Percentiles rank a stretch among this genome's conserved stretches.
phyloP scores from a whole-genome alignment of 2,797 vertebrate genomes.

The Scyliorhinus canicula region DNA sequence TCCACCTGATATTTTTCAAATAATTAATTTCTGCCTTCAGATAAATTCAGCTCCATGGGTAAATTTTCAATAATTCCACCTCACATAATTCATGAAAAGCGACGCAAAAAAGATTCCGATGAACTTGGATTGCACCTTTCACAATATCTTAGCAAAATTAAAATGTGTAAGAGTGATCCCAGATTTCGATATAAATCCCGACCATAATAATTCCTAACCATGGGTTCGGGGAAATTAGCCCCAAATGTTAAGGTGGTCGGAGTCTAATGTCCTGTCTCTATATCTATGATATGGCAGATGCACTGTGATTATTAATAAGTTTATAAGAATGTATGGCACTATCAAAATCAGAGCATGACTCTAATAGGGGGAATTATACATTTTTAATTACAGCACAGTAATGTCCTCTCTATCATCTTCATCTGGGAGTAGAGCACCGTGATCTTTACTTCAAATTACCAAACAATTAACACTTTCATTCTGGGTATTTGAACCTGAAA shows the following conservation, averaged over 20 bases:
- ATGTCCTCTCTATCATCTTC: neutral
- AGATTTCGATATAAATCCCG: no score
- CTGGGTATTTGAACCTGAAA: neutral
- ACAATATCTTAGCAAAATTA: neutral
- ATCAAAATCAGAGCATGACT: conserved; percentile 11
- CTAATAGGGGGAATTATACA: neutral
- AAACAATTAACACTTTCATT: neutral
- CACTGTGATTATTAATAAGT: conserved; percentile 19
- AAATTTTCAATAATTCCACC: neutral
- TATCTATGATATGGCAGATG: neutral
- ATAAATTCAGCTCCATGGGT: neutral
- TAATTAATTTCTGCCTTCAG: neutral
- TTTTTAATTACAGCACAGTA: conserved; percentile 1
- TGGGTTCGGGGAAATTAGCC: neutral
- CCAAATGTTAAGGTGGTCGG: neutral
- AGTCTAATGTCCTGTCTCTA: neutral
- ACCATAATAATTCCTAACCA: neutral
- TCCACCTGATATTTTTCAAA: neutral
- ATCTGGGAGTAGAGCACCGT: neutral
- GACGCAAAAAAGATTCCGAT: neutral
- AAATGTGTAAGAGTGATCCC: neutral
- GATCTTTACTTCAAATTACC: neutral
- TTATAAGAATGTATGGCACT: neutral
- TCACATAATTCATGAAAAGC: neutral
- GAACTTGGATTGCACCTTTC: neutral